Conservation (phyloP, 1,140 invertebrate species). For the Polypedilum pembai region DNA sequence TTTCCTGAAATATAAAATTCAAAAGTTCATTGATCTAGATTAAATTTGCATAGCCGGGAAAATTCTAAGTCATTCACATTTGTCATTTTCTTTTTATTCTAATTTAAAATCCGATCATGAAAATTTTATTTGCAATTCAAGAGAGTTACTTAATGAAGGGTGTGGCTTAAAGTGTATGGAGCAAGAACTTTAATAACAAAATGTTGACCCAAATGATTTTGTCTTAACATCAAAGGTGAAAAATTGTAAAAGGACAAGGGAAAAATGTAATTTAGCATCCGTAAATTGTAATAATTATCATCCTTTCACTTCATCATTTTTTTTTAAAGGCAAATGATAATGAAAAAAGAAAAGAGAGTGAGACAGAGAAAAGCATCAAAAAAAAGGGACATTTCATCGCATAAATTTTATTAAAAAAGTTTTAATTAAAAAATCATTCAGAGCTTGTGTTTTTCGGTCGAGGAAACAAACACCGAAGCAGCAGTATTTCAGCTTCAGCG, state of each 20-base stretch:
- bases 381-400: conserved; percentile 25
- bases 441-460: conserved; percentile 21
- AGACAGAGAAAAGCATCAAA: not conserved
- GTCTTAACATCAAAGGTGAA: not conserved
- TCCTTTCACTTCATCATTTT: not conserved
- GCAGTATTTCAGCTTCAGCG: not conserved
- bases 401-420: conserved; percentile 22
- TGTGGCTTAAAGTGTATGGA: too few species aligned
- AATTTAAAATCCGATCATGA: too few species aligned
- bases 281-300: not conserved
- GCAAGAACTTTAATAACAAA: too few species aligned
- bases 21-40: not conserved
- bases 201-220: too few species aligned
- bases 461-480: conserved; percentile 17
- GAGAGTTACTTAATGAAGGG: too few species aligned
- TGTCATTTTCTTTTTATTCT: too few species aligned
- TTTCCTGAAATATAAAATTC: too few species aligned
- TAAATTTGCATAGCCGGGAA: conserved; percentile 9
- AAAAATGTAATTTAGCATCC: not conserved
- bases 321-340: not conserved
- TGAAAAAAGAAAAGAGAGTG: not conserved
- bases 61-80: not conserved
- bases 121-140: too few species aligned
- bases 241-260: not conserved
- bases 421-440: conserved; percentile 24